Base-by-base conservation (phyloP, 2,797 vertebrate species). In the Kryptolebias ocellatus region DNA sequence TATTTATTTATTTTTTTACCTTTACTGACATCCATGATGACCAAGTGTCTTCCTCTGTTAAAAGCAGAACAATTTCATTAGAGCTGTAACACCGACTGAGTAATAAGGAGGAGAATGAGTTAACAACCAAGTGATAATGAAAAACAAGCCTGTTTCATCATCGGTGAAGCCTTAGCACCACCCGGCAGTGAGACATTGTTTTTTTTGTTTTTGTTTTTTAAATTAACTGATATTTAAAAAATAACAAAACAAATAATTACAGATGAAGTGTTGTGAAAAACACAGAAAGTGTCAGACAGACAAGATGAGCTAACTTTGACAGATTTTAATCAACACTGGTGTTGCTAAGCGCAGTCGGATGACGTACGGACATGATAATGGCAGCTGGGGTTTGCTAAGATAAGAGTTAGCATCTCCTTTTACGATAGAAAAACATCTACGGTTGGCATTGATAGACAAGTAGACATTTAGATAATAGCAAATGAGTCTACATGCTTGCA, bases 21-120 rank as follows among this genome's bases (percentile, higher is more conserved):
- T 90, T 90, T 91, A 84, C 42, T 87, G 67, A 83, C 81, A 4
- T 92, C 92, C 90, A 93, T 92, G 70, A 91, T 91, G 73, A 64
- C 69, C 1, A 64, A 68, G 58, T 83, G 65, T 67, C 78, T 83
- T 80, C 80, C 89, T 90, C 69, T 82, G 68, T 72, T 18, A 50
- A 65, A 83, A 77, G 42, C 17, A 67, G 1, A 64, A 44, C 2
- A 70, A 14, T 34, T 15, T 58, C 2, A 63, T 60, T 17, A 39
- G 0, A 64, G 12, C 51, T 11, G 61, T 17, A 28, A 56, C 17
- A 61, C 15, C 11, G 29, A 53, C 0, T 65, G 4, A 45, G 15
- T 2, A 49, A 51, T 15, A 20, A 55, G 1, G 4, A 29, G 24
- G 2, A 55, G 5, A 60, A 15, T 2, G 14, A 60, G 11, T 5